Conservation (phyloP, 92 coral and sea anemone species). For the Epizoanthus scotinus region DNA sequence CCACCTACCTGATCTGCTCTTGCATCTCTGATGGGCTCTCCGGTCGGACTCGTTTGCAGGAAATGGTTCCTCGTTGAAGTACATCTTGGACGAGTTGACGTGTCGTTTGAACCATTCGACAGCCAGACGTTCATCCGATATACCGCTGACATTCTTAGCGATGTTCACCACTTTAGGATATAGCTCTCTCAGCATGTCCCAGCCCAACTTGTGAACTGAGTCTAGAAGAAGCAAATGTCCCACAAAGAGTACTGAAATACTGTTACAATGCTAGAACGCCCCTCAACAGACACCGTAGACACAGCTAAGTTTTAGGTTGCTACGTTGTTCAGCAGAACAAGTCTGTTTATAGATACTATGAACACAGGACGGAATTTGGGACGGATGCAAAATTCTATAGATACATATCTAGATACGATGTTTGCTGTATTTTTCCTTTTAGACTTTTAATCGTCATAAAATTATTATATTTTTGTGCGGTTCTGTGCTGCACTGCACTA, state of each 20-base stretch:
- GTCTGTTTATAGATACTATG: too few species aligned
- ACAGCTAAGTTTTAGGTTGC: too few species aligned
- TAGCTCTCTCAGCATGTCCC: conserved; percentile 62
- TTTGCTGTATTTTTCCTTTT: too few species aligned
- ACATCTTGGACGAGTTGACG: conserved; percentile 77
- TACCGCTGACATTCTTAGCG: conserved; percentile 71
- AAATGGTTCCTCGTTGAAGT: conserved; percentile 81
- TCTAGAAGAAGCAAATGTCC: conserved; percentile 40
- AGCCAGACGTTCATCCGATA: conserved; percentile 65
- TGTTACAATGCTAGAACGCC: not conserved
- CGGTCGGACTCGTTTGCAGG: conserved; percentile 89
- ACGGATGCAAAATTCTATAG: too few species aligned
- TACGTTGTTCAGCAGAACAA: too few species aligned
- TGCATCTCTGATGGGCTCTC: conserved; percentile 69
- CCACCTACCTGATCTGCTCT: conserved; percentile 50
- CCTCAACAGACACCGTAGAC: too few species aligned
- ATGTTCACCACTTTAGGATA: conserved; percentile 78
- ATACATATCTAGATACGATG: too few species aligned
- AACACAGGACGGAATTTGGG: too few species aligned
- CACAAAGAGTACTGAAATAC: not conserved
- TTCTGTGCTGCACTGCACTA: too few species aligned
- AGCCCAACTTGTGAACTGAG: conserved; percentile 80
- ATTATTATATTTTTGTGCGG: too few species aligned
- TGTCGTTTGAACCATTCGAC: conserved; percentile 58
- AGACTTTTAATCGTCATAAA: too few species aligned